phyloP scores from a whole-genome alignment of 1,140 invertebrate genomes.

The Brachystomella parvula region DNA sequence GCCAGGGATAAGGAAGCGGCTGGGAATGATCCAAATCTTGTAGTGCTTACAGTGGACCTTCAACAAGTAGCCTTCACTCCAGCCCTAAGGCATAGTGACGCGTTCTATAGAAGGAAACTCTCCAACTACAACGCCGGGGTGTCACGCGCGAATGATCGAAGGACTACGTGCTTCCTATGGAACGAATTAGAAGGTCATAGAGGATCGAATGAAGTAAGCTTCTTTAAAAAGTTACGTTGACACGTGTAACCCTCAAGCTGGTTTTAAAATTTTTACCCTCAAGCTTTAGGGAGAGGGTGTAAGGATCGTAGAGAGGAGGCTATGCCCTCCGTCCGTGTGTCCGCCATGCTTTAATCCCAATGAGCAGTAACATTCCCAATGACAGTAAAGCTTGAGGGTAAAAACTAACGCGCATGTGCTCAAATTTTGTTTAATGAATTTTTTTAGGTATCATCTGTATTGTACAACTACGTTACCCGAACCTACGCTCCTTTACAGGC shows the following conservation, averaged over 20 bases:
- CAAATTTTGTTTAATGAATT: too few species aligned
- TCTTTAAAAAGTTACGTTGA: too few species aligned
- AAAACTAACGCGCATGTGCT: too few species aligned
- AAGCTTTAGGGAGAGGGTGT: too few species aligned
- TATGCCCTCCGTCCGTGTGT: too few species aligned
- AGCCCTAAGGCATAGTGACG: neutral
- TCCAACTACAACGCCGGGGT: constrained; percentile 27
- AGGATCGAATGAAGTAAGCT: constrained; percentile 32
- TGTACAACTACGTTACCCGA: constrained; percentile 22
- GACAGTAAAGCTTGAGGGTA: too few species aligned
- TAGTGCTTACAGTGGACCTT: neutral
- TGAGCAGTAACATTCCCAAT: too few species aligned
- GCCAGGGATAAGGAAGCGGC: neutral
- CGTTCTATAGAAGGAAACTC: constrained; percentile 18
- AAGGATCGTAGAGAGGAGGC: too few species aligned
- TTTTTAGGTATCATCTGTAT: constrained; percentile 25
- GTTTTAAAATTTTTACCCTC: too few species aligned
- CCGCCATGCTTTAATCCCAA: too few species aligned
- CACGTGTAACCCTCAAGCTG: too few species aligned
- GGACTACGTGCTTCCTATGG: constrained; percentile 16
- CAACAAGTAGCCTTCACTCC: constrained; percentile 12
- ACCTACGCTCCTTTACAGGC: constrained; percentile 14
- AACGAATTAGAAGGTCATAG: constrained; percentile 25
- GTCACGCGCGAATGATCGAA: neutral
- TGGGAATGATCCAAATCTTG: neutral